A percentile compares a stretch with the other conserved stretches of the same genome.
Conservation (phyloP, 2,888 invertebrate species). For the Bombylius major region DNA sequence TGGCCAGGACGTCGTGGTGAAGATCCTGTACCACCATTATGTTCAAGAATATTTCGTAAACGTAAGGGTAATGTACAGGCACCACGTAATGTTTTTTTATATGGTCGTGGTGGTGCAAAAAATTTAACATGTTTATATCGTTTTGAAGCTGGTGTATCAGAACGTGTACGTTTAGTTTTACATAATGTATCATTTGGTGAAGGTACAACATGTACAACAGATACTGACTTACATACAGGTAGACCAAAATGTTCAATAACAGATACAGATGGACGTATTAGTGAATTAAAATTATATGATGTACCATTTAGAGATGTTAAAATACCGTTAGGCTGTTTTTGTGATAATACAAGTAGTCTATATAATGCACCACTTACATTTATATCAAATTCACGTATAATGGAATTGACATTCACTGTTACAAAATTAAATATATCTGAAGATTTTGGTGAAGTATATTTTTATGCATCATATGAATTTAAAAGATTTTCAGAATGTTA, state of each 20-base stretch:
- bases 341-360: conserved; percentile 54
- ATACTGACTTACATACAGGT: conserved; percentile 59
- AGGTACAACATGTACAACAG: conserved; percentile 51
- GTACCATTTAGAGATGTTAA: conserved; percentile 54
- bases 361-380: conserved; percentile 49
- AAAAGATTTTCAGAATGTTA: conserved; percentile 52
- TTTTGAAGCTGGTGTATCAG: conserved; percentile 53
- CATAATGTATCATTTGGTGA: conserved; percentile 63
- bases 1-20: conserved; percentile 41
- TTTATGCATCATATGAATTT: conserved; percentile 59
- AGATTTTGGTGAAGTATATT: conserved; percentile 70
- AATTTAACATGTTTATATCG: conserved; percentile 67
- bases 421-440: conserved; percentile 61
- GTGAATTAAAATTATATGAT: conserved; percentile 48
- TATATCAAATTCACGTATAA: conserved; percentile 50
- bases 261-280: conserved; percentile 36
- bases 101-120: conserved; percentile 68
- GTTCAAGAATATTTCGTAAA: conserved; percentile 52
- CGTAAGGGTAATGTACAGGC: conserved; percentile 51
- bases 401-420: conserved; percentile 66
- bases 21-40: conserved; percentile 38
- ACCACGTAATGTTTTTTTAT: conserved; percentile 65
- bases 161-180: conserved; percentile 51
- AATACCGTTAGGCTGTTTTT: conserved; percentile 63
- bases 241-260: conserved; percentile 44